Conservation (phyloP, 2,888 invertebrate genomes). For the Protula sp. region DNA sequence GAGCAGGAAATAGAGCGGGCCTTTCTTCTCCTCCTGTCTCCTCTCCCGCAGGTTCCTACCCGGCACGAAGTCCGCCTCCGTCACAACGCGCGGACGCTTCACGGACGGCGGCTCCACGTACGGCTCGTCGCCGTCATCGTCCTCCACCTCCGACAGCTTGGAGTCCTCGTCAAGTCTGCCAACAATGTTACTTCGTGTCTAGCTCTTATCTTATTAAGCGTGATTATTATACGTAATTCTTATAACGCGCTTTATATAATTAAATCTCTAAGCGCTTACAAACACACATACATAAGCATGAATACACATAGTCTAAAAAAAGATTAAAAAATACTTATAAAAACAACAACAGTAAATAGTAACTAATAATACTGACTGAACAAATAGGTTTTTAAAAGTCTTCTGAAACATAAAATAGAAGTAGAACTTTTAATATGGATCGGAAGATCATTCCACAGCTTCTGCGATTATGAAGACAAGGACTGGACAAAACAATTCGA, state of each 20-base stretch:
- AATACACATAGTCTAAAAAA: too few relatives aligned
- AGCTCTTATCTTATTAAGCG: neutral
- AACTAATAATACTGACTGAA: too few relatives aligned
- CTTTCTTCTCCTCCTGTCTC: neutral
- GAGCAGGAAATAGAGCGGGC: slow-evolving; percentile 51
- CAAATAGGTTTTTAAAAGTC: too few relatives aligned
- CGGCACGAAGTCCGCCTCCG: neutral
- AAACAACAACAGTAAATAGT: too few relatives aligned
- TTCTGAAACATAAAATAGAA: too few relatives aligned
- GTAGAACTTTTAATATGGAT: too few relatives aligned
- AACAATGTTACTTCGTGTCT: neutral
- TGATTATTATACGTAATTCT: neutral
- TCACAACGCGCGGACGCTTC: neutral
- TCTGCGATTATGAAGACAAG: too few relatives aligned
- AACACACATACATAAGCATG: too few relatives aligned
- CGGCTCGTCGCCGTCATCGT: neutral
- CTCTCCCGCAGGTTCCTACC: neutral
- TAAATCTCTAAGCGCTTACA: too few relatives aligned
- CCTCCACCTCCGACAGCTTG: neutral
- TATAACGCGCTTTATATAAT: neutral
- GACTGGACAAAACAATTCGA: too few relatives aligned
- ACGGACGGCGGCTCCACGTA: neutral
- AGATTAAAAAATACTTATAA: too few relatives aligned
- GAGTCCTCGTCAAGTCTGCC: neutral
- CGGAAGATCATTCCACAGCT: too few relatives aligned